phyloP scores from a whole-genome alignment of 2,113 vertebrate species.

The Orthonyx spaldingii region DNA sequence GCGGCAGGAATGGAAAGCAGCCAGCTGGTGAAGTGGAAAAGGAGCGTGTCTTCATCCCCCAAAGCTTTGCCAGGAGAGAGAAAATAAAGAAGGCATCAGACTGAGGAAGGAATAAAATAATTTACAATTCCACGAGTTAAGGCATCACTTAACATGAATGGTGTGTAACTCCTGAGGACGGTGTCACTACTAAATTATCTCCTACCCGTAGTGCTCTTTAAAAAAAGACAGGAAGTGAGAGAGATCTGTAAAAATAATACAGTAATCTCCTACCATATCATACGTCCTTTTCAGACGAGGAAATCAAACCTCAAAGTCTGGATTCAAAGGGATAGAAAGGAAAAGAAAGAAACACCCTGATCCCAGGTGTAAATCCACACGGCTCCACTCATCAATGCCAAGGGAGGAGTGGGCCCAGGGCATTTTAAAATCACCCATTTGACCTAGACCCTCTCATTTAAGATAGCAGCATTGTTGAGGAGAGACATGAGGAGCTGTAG shows the following conservation, averaged over 20 bases:
- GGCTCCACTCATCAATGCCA: neutral
- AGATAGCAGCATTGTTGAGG: neutral
- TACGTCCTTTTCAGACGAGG: neutral
- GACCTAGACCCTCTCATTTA: neutral
- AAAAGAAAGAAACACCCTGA: neutral
- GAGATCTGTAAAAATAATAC: constrained; percentile 5
- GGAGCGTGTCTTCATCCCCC: constrained; percentile 66
- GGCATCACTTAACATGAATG: constrained; percentile 60
- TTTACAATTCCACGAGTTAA: constrained; percentile 60
- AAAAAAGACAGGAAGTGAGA: neutral
- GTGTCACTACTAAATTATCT: constrained; percentile 46
- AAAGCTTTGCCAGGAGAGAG: constrained; percentile 50
- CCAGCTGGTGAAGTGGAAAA: constrained; percentile 71
- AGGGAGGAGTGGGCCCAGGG: neutral
- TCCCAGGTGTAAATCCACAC: neutral
- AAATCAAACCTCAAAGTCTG: neutral
- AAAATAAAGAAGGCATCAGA: constrained; percentile 67
- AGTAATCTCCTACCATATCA: neutral
- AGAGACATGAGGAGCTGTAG: neutral
- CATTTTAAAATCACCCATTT: neutral
- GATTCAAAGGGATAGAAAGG: neutral
- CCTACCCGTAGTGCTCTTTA: neutral
- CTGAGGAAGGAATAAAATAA: constrained; percentile 56
- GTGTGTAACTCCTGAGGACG: constrained; percentile 24
- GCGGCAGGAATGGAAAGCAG: constrained; percentile 73